Conservation (phyloP, 2,113 vertebrate genomes). For the Rostratula benghalensis region DNA sequence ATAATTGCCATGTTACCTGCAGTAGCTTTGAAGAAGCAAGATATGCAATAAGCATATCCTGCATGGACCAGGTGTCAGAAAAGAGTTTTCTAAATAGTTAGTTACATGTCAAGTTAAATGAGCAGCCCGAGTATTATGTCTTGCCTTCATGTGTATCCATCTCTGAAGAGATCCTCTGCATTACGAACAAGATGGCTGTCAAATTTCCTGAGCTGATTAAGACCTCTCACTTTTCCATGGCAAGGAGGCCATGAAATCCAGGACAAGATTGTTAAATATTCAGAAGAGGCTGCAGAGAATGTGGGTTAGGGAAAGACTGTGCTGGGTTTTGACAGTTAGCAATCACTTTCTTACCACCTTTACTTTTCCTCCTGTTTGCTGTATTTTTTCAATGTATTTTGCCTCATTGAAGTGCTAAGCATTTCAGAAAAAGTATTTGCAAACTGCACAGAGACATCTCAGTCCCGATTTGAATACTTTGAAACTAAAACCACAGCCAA, state of each 20-base stretch:
- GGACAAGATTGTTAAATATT: not conserved
- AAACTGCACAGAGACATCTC: not conserved
- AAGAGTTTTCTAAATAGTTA: not conserved
- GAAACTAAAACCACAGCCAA: not conserved
- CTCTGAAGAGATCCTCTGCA: not conserved
- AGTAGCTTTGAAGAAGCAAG: not conserved
- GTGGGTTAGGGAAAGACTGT: not conserved
- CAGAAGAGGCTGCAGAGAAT: not conserved
- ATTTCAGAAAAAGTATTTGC: not conserved
- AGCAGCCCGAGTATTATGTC: not conserved
- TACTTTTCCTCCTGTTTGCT: not conserved
- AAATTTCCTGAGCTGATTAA: not conserved
- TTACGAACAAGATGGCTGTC: not conserved
- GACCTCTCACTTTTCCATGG: not conserved
- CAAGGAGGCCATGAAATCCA: not conserved
- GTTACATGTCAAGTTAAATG: conserved; percentile 1
- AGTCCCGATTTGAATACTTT: not conserved
- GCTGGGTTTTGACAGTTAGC: not conserved
- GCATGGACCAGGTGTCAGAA: not conserved
- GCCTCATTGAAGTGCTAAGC: not conserved
- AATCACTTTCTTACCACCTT: not conserved
- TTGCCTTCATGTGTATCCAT: conserved; percentile 6
- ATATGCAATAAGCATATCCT: not conserved
- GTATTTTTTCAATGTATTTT: not conserved
- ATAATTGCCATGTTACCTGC: not conserved